A percentile compares a stretch with the other conserved stretches of the same genome.
phyloP scores from a whole-genome alignment of 2,113 vertebrate species.

The Trichomycterus rosablanca region DNA sequence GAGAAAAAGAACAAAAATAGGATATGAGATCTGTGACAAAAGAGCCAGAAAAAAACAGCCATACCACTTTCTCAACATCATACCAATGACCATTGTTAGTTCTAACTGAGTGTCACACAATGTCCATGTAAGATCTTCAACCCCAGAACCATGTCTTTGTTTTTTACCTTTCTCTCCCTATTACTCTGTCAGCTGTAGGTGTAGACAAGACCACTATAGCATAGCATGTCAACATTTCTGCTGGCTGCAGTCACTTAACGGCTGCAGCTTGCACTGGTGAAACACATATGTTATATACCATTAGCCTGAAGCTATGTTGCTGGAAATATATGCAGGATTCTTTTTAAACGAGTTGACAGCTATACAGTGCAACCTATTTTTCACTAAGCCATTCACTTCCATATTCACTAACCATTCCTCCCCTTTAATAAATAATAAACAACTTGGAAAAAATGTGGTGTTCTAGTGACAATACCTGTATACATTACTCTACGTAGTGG shows the following conservation, averaged over 20 bases:
- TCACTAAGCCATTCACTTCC: too few relatives aligned
- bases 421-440: slow-evolving; percentile 26
- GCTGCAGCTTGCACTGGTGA: slow-evolving; percentile 18
- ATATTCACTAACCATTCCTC: slow-evolving; percentile 2
- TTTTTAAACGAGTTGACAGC: neutral
- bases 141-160: slow-evolving; percentile 14
- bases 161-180: slow-evolving; percentile 5
- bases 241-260: slow-evolving; percentile 24
- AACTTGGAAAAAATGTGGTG: slow-evolving; percentile 13
- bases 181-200: slow-evolving; percentile 34
- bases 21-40: slow-evolving; percentile 36
- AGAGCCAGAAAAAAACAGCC: slow-evolving; percentile 37
- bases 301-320: slow-evolving; percentile 32
- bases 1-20: too few relatives aligned
- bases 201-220: slow-evolving; percentile 20
- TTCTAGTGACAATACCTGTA: slow-evolving; percentile 9
- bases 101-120: slow-evolving; percentile 33
- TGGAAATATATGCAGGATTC: neutral
- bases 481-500: neutral
- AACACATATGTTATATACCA: slow-evolving; percentile 27
- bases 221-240: slow-evolving; percentile 23
- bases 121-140: slow-evolving; percentile 33
- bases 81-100: slow-evolving; percentile 40
- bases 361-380: neutral
- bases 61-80: slow-evolving; percentile 27